These are phyloP conservation scores for Rosalia funebris DNA, from an alignment of 2,888 invertebrate genomes.

Conservation along the genomic window DNA sequence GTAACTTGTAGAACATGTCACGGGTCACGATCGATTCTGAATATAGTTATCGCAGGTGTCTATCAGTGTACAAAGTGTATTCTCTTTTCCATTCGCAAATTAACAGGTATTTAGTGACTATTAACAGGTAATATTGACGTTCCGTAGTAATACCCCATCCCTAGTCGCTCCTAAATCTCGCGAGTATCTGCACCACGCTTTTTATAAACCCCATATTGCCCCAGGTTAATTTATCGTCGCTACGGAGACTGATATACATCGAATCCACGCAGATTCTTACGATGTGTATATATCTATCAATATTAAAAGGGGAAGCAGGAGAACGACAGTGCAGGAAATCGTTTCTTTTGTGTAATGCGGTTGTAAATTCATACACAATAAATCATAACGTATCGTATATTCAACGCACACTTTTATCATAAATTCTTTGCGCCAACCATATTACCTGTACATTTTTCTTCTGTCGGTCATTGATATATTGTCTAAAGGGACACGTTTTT, in stretches of 20 bases:
- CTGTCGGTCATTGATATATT: constrained; percentile 13
- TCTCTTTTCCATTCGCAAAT: too few relatives aligned
- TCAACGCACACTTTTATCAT: constrained; percentile 13
- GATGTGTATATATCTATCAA: not conserved
- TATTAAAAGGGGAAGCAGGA: not conserved
- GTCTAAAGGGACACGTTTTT: not conserved
- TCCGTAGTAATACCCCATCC: too few relatives aligned
- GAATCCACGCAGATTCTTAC: not conserved
- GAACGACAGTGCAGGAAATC: constrained; percentile 11
- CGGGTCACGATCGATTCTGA: too few relatives aligned
- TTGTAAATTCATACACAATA: constrained; percentile 12
- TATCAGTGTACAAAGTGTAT: too few relatives aligned
- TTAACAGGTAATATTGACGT: too few relatives aligned
- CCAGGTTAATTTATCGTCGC: constrained; percentile 1
- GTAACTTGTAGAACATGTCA: too few relatives aligned
- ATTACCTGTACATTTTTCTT: constrained; percentile 11
- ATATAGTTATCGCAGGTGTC: too few relatives aligned
- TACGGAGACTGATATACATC: not conserved
- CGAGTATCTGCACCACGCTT: too few relatives aligned
- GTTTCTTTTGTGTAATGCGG: constrained; percentile 16
- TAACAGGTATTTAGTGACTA: too few relatives aligned
- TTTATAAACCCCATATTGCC: not conserved
- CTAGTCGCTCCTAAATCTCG: too few relatives aligned
- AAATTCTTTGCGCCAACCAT: constrained; percentile 9
- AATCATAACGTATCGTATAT: constrained; percentile 13